Base-by-base conservation (phyloP, 2,113 vertebrate species). In the Ciconia stormi region DNA sequence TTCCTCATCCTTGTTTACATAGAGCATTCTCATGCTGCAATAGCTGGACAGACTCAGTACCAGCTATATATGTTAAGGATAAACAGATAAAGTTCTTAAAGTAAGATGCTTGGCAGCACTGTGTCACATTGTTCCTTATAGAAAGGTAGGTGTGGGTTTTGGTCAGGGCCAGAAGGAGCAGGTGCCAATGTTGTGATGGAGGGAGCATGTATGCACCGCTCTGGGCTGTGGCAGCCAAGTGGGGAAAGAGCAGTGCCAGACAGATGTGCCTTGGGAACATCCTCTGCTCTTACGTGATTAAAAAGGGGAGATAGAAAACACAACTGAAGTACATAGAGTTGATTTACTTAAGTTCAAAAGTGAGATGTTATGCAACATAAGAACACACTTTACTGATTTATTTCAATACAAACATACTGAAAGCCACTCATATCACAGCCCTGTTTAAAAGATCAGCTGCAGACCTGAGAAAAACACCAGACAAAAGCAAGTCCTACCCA, bases 191-290 rank as follows among this genome's bases (percentile, higher is more conserved):
- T 15, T 3, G 1, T 11, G 32, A 36, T 34, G 20, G 18, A 29
- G 22, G 7, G 10, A 84, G 7, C 0, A 0, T 61, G 46, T 11
- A 29, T 65, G 38, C 34, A 22, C 6, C 1, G 6, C 52, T 40
- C 19, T 52, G 34, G 29, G 22, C 59, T 36, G 26, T 25, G 32
- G 8, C 50, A 73, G 34, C 25, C 29, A 38, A 6, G 2, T 52
- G 36, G 20, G 32, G 11, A 63, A 47, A 77, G 47, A 87, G 13
- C 38, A 13, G 32, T 14, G 32, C 7, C 40, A 38, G 63, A 16
- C 50, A 67, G 34, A 34, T 63, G 38, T 72, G 62, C 25, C 46
- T 58, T 0, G 0, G 50, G n/a, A 42, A 5, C 0, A 0, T 26
- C 10, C 50, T 89, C 40, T 59, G 27, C 46, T 42, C 5, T 0